These are phyloP conservation scores for Tylochromis polylepis DNA, from an alignment of 2,113 vertebrate species.

Conservation along the genomic window DNA sequence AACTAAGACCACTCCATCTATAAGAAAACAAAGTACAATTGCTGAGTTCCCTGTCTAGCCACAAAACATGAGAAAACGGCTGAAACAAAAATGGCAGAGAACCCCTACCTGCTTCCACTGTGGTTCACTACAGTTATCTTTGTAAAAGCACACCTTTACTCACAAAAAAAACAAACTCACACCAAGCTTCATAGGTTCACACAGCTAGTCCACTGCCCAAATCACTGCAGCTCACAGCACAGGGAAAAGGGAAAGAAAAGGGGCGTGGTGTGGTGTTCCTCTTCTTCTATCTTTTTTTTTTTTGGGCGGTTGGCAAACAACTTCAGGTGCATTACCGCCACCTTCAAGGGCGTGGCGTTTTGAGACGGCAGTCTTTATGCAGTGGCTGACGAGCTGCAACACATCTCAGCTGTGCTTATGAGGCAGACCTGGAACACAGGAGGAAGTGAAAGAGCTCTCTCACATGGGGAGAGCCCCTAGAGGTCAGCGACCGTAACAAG, in stretches of 20 bases:
- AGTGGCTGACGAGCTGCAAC: background rate
- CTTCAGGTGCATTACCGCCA: too few species aligned
- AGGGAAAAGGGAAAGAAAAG: background rate
- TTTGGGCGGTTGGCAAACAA: too few species aligned
- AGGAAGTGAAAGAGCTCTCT: background rate
- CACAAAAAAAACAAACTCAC: background rate
- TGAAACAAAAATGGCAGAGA: background rate
- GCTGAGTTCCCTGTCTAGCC: background rate
- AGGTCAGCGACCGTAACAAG: background rate
- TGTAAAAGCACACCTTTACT: background rate
- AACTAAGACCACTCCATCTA: background rate
- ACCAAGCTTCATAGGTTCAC: background rate
- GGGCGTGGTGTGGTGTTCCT: accelerated
- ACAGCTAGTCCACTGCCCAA: background rate
- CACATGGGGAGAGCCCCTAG: background rate
- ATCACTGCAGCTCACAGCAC: background rate
- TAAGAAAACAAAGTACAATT: background rate
- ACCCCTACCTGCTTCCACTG: background rate
- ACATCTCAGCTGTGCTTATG: background rate
- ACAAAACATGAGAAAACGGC: background rate
- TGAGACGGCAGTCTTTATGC: too few species aligned
- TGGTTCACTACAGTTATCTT: background rate
- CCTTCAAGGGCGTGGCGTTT: accelerated
- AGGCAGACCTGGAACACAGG: background rate
- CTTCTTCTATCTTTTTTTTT: too few species aligned